Conservation (phyloP, 2,888 invertebrate genomes). For the Philhelius pedissequus region DNA sequence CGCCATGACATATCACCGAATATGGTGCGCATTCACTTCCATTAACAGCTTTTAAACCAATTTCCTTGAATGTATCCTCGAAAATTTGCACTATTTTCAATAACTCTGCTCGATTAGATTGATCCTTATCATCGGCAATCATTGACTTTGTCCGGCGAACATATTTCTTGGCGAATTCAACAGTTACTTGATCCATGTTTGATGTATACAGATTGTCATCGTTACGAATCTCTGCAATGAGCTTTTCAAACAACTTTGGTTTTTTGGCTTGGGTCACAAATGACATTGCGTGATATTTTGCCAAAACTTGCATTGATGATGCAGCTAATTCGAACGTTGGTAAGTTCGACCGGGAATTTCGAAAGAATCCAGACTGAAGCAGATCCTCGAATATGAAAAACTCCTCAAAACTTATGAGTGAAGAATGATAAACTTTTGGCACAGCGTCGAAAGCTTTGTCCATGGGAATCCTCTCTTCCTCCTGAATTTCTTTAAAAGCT, state of each 20-base stretch:
- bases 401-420: conserved; percentile 70
- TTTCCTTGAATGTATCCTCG: conserved; percentile 70
- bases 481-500: conserved; percentile 68
- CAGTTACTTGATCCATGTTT: conserved; percentile 70
- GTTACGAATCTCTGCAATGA: conserved; percentile 68
- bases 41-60: conserved; percentile 71
- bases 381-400: conserved; percentile 75
- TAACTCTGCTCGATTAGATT: conserved; percentile 10
- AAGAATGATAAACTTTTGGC: conserved; percentile 71
- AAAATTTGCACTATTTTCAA: conserved; percentile 69
- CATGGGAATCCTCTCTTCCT: conserved; percentile 18
- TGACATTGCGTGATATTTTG: conserved; percentile 80
- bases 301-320: conserved; percentile 78
- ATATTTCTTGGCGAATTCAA: conserved; percentile 74
- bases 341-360: conserved; percentile 74
- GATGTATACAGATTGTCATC: conserved; percentile 73
- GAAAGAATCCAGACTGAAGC: conserved; percentile 62
- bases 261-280: conserved; percentile 76
- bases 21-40: conserved; percentile 71
- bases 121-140: conserved; percentile 69
- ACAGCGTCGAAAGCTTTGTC: conserved; percentile 56
- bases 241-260: conserved; percentile 66
- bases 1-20: conserved; percentile 76
- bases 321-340: conserved; percentile 77
- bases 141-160: conserved; percentile 70